Evolutionary conservation across 30 jellyfish, hydroid and myxozoan genomes (phyloP).

Genomic region (Phacellophora camtschatica): DNA sequence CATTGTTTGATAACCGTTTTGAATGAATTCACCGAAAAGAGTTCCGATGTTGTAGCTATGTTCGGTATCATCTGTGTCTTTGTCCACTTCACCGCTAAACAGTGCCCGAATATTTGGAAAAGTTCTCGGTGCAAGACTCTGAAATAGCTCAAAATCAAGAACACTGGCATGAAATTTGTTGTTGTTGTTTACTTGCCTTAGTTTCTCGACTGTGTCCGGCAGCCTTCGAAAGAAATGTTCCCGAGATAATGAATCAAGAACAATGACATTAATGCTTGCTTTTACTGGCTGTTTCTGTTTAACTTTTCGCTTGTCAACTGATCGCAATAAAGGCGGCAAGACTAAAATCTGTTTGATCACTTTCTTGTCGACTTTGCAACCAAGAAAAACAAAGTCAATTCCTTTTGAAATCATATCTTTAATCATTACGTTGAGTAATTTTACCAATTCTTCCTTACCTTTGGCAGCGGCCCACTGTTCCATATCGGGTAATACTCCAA

Average conservation of each 20-base stretch:
- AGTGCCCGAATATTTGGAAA: constrained; percentile 96
- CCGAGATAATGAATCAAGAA: constrained; percentile 91
- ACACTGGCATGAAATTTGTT: constrained; percentile 12
- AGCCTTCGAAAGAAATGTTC: constrained; percentile 91
- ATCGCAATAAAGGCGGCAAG: constrained; percentile 73
- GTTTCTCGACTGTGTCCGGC: constrained; percentile 69
- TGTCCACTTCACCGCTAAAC: constrained; percentile 93
- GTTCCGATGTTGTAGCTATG: constrained; percentile 64
- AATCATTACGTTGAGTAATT: constrained; percentile 13
- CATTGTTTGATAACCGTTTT: constrained; percentile 87
- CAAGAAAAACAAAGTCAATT: constrained; percentile 67
- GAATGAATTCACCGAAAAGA: constrained; percentile 59
- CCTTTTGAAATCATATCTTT: constrained; percentile 42
- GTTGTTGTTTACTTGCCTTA: constrained; percentile 34
- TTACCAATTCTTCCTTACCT: constrained; percentile 58
- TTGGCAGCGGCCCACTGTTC: constrained; percentile 72
- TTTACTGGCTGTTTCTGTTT: not conserved
- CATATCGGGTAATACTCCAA: constrained; percentile 71
- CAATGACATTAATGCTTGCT: constrained; percentile 74
- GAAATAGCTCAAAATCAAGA: constrained; percentile 86
- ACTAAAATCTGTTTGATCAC: constrained; percentile 79
- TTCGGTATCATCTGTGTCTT: constrained; percentile 83
- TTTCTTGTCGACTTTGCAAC: constrained; percentile 62
- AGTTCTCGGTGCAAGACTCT: constrained; percentile 97
- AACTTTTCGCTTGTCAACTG: not conserved